Evolutionary conservation across 1,140 invertebrate species (phyloP).

Genomic region (Cheumatopsyche charites): DNA sequence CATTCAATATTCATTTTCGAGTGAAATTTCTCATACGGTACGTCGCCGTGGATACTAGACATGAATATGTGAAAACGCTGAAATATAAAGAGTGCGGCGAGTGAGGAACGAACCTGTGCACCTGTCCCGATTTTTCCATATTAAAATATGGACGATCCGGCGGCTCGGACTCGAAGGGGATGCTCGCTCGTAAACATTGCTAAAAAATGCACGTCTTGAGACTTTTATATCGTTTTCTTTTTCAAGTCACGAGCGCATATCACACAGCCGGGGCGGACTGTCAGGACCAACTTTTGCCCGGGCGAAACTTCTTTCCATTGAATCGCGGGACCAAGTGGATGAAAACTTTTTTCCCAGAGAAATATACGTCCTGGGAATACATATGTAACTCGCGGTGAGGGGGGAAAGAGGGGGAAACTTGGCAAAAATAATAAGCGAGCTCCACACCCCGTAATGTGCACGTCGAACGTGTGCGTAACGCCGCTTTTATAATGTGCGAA

Average conservation of each 20-base stretch:
- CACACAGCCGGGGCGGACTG: slow-evolving; percentile 33
- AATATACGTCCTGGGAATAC: slow-evolving; percentile 17
- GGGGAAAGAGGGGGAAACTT: neutral
- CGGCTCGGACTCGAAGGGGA: neutral
- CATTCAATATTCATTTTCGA: no score
- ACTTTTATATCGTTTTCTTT: slow-evolving; percentile 37
- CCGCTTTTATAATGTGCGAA: no score
- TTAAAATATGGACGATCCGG: no score
- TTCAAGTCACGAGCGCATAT: slow-evolving; percentile 39
- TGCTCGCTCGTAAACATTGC: slow-evolving; percentile 35
- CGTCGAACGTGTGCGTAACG: neutral
- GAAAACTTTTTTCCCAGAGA: slow-evolving; percentile 24
- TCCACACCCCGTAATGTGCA: neutral
- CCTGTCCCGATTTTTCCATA: no score
- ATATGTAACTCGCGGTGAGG: neutral
- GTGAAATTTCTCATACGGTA: no score
- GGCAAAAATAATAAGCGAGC: neutral
- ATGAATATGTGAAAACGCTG: no score
- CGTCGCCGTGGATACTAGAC: no score
- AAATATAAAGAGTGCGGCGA: no score
- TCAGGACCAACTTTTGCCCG: slow-evolving; percentile 32
- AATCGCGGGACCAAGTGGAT: slow-evolving; percentile 18
- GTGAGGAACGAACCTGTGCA: no score
- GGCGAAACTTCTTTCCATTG: slow-evolving; percentile 32
- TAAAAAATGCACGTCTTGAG: slow-evolving; percentile 37